phyloP scores from a whole-genome alignment of 2,888 invertebrate species.

The Petrolisthes cinctipes region DNA sequence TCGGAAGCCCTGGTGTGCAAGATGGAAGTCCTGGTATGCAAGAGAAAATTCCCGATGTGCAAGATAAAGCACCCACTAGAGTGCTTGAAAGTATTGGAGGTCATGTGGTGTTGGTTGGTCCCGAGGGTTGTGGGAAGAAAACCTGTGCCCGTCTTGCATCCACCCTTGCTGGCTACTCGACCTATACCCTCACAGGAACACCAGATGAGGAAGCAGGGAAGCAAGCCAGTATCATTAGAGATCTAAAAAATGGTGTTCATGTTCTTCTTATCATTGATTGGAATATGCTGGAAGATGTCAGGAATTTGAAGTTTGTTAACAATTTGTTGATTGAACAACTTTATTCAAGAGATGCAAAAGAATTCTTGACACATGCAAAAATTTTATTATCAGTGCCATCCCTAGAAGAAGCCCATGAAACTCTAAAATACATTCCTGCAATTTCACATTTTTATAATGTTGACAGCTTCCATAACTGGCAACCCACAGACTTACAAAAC shows the following conservation, averaged over 20 bases:
- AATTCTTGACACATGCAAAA: conserved; percentile 8
- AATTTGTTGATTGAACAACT: conserved; percentile 39
- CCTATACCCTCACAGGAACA: conserved; percentile 40
- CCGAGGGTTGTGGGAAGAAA: conserved; percentile 56
- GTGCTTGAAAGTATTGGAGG: conserved; percentile 46
- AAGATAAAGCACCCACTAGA: background rate
- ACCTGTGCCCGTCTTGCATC: conserved; percentile 52
- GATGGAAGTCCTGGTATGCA: background rate
- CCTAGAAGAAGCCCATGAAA: conserved; percentile 38
- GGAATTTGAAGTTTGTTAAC: conserved; percentile 45
- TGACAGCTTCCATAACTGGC: conserved; percentile 53
- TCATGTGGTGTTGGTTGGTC: conserved; percentile 48
- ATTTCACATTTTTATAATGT: conserved; percentile 42
- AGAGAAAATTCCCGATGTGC: no score
- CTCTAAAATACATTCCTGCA: conserved; percentile 47
- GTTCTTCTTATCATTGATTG: conserved; percentile 52
- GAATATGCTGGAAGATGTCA: conserved; percentile 45
- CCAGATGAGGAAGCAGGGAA: conserved; percentile 13
- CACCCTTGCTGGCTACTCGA: conserved; percentile 43
- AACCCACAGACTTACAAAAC: conserved; percentile 28
- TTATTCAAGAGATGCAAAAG: conserved; percentile 9
- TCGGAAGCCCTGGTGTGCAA: conserved; percentile 20
- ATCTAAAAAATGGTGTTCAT: conserved; percentile 10
- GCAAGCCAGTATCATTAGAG: conserved; percentile 20
- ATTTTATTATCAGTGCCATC: conserved; percentile 44